Evolutionary conservation across 2,888 invertebrate species (phyloP), one percentile per base, ranked within the genome.

Genomic region (Caenorhabditis plicata): DNA sequence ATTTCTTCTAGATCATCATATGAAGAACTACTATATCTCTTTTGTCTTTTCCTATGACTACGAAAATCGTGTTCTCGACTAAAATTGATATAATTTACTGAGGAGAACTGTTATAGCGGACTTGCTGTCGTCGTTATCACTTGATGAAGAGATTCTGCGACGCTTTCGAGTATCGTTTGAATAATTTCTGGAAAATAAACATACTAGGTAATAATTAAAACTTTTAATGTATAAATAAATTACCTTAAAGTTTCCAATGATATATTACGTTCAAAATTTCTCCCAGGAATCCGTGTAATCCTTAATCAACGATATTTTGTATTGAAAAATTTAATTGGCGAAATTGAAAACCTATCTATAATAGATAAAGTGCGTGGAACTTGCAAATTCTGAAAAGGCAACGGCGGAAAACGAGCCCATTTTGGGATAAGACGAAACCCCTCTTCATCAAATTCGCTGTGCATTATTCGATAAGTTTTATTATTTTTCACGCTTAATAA

Each of bases 341-440:
- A 54, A 60, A 22, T 54, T 3, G 15, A 22, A 42, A 15, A 50
- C 40, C n/a, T n/a, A n/a, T n/a, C n/a, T n/a, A n/a, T n/a, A n/a
- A n/a, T n/a, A n/a, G n/a, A n/a, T n/a, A n/a, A n/a, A n/a, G n/a
- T n/a, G n/a, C n/a, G n/a, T 51, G 9, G 32, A n/a, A 15, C 3
- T 20, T 20, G 27, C 31, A 43, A 40, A 23, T 43, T 7, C 7
- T 27, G 27, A 7, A 20, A n/a, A 20, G 20, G 29, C 1, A 60
- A 13, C 5, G 32, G 25, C 11, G 54, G 46, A 11, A 54, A 50
- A 17, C 45, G 15, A 3, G 42, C 60, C 46, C 46, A 60, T 36
- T 60, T 50, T 5, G 60, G 60, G n/a, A 60, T 20, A 17, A 54
- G 35, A 13, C 11, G 15, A 8, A 20, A 7, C 1, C 23, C 39